phyloP scores from a whole-genome alignment of 2,888 invertebrate species.

The Clitarchus hookeri region DNA sequence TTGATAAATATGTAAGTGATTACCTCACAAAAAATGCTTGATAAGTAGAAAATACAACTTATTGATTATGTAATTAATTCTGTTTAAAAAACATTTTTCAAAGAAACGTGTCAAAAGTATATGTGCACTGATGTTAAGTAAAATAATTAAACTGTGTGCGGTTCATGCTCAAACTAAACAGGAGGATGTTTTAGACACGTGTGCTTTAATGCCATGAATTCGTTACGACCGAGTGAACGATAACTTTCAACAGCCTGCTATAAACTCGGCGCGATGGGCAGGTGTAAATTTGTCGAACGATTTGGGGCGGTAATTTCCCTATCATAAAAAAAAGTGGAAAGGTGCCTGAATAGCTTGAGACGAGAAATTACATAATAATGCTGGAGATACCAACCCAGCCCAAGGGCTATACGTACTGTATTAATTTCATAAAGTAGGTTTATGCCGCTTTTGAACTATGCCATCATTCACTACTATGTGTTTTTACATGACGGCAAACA shows the following conservation, averaged over 20 bases:
- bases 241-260: background rate
- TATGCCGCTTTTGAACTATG: background rate
- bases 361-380: background rate
- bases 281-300: background rate
- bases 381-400: background rate
- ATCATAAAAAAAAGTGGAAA: background rate
- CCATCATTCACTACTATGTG: background rate
- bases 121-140: no score
- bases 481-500: background rate
- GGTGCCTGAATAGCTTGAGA: background rate
- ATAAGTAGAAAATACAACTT: no score
- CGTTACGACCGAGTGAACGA: background rate
- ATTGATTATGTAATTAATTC: no score
- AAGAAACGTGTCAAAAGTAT: no score
- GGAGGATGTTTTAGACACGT: no score
- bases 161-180: no score
- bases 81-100: no score
- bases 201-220: background rate
- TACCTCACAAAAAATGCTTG: no score
- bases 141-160: no score
- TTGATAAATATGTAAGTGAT: no score
- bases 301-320: background rate
- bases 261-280: background rate
- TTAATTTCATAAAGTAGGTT: background rate
- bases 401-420: background rate